Percentiles rank a stretch among this genome's conserved stretches.
Evolutionary conservation across 2,888 invertebrate species (phyloP).

Genomic region (Drosophila longiperda): DNA sequence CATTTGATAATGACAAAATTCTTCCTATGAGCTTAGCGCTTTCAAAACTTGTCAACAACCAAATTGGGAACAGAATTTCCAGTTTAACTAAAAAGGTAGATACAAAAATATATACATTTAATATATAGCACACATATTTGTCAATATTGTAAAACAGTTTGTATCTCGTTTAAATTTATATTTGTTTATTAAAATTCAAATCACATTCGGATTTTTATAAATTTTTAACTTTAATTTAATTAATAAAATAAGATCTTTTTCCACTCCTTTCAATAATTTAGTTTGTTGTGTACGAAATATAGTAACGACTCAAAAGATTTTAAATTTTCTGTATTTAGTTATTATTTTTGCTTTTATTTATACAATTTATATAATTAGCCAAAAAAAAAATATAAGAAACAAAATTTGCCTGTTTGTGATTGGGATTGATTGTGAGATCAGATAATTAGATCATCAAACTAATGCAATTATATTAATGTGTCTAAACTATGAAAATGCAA

Average conservation of each 20-base stretch:
- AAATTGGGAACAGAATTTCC: not conserved
- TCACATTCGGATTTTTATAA: not conserved
- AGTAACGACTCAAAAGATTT: not conserved
- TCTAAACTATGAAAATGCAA: not conserved
- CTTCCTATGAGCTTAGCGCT: not conserved
- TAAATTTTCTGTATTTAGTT: not conserved
- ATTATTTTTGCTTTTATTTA: not conserved
- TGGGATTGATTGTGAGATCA: slow-evolving; percentile 4
- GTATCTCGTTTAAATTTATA: not conserved
- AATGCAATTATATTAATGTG: not conserved
- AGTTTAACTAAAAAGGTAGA: not conserved
- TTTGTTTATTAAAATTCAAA: not conserved
- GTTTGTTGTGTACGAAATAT: not conserved
- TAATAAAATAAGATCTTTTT: not conserved
- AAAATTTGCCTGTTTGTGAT: not conserved
- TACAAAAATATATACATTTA: not conserved
- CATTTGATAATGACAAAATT: not conserved
- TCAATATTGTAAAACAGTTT: not conserved
- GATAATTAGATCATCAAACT: slow-evolving; percentile 2
- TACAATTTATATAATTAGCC: not conserved
- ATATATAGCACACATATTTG: not conserved
- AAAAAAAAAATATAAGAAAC: not conserved
- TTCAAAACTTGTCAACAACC: not conserved
- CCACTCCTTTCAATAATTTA: too few relatives aligned
- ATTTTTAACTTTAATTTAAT: not conserved